phyloP scores from a whole-genome alignment of 2,888 invertebrate species.

The Adelphocoris suturalis region DNA sequence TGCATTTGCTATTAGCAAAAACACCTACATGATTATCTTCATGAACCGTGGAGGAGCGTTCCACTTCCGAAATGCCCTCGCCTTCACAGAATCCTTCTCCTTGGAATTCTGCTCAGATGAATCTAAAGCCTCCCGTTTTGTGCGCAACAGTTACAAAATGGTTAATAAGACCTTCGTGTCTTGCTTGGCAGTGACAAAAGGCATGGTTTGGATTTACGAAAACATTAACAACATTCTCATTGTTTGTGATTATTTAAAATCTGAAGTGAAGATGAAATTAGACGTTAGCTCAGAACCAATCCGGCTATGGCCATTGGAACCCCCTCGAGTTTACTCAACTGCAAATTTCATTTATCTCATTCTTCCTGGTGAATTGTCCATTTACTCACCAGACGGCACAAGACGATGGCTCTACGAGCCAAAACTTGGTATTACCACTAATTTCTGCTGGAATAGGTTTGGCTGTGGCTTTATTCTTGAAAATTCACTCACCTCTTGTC shows the following conservation, averaged over 20 bases:
- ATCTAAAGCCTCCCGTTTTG: background rate
- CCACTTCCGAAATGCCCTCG: background rate
- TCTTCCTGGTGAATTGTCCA: constrained; percentile 1
- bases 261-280: background rate
- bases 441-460: background rate
- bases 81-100: background rate
- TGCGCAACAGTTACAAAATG: background rate
- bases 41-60: background rate
- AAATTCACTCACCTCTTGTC: background rate
- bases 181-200: background rate
- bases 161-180: background rate
- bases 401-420: background rate
- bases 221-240: background rate
- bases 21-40: constrained; percentile 11
- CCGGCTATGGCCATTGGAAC: background rate
- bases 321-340: background rate
- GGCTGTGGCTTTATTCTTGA: constrained; percentile 36
- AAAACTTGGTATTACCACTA: background rate
- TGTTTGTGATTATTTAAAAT: constrained; percentile 14
- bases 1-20: constrained; percentile 45
- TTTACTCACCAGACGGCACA: background rate
- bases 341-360: background rate
- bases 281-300: background rate
- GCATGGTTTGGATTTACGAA: constrained; percentile 37
- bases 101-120: background rate